A percentile compares a stretch with the other conserved stretches of the same genome.
phyloP scores from a whole-genome alignment of 2,888 invertebrate genomes.

The Steinernema carpocapsae region DNA sequence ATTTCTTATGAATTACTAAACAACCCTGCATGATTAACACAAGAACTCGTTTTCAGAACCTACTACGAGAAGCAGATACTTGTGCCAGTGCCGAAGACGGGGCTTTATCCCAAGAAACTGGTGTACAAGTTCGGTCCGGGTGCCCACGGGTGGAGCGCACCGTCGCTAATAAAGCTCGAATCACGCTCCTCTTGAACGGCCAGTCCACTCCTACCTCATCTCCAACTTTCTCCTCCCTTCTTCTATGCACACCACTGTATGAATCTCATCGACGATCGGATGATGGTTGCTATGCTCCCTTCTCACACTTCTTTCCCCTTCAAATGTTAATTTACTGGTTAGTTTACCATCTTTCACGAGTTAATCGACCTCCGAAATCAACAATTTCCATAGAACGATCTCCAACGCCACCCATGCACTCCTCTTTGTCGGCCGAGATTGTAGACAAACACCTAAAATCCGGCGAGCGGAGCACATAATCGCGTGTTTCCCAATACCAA shows the following conservation, averaged over 20 bases:
- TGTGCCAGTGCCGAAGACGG: conserved; percentile 70
- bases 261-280: conserved; percentile 31
- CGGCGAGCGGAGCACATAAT: too few relatives aligned
- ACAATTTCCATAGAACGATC: too few relatives aligned
- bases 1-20: neutral
- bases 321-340: conserved; percentile 32
- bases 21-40: conserved; percentile 33
- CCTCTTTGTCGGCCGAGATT: neutral
- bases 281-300: conserved; percentile 28
- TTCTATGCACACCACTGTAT: conserved; percentile 19
- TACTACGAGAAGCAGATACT: conserved; percentile 71
- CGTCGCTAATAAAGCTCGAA: conserved; percentile 20
- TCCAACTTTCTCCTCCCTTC: conserved; percentile 26
- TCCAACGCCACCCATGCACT: too few relatives aligned
- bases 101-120: conserved; percentile 68
- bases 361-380: too few relatives aligned
- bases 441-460: too few relatives aligned
- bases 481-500: too few relatives aligned
- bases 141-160: conserved; percentile 49
- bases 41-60: conserved; percentile 64
- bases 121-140: conserved; percentile 57
- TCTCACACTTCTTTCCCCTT: conserved; percentile 19
- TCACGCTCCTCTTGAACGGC: neutral
- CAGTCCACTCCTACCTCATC: conserved; percentile 23
- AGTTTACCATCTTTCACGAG: neutral